Base-by-base conservation (phyloP, 2,888 invertebrate species). In the Phania funesta region DNA sequence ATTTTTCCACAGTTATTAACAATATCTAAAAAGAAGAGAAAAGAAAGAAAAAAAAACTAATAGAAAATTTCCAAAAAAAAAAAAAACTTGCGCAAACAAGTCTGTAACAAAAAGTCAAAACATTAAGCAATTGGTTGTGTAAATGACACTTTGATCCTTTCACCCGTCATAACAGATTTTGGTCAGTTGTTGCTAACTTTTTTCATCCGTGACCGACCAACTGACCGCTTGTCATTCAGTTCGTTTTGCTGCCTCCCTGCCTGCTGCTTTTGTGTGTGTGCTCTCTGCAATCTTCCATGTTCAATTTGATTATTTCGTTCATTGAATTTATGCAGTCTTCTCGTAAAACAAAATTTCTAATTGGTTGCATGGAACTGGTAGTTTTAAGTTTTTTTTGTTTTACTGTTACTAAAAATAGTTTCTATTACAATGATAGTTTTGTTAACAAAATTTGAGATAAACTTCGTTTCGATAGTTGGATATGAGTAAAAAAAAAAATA, bases 91-190 rank as follows among this genome's bases (percentile, higher is more conserved):
- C 60, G n/a, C 9, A 77, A 50, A 77, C 41, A 41, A 22, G 46
- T 71, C 62, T 62, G 22, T 2, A 71, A 41, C 48, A 77, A 46
- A 50, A 76, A 71, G 78, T 78, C 64, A 78, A 71, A 71, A 78
- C 41, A 71, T 78, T 71, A 78, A 71, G 64, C 71, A 65, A 73
- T 79, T 73, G 78, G 50, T 65, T 71, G 78, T 65, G 71, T 73
- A 73, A 79, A 65, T 73, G 78, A 52, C 73, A 79, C 48, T 73
- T 67, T 79, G 64, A 65, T 73, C 71, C 65, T 44, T 73, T 65
- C 32, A 32, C 29, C 56, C 41, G 50, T 78, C 78, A 65, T 67
- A 79, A 73, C 71, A 79, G 50, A 65, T 65, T 52, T 70, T 70
- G 77, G 77, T 77, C 48, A 71, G 29, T 38, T 13, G n/a, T 38